Percentiles rank a stretch among this genome's conserved stretches.
These are phyloP conservation scores for Patella caerulea DNA, from an alignment of 2,888 invertebrate genomes.

Conservation along the genomic window DNA sequence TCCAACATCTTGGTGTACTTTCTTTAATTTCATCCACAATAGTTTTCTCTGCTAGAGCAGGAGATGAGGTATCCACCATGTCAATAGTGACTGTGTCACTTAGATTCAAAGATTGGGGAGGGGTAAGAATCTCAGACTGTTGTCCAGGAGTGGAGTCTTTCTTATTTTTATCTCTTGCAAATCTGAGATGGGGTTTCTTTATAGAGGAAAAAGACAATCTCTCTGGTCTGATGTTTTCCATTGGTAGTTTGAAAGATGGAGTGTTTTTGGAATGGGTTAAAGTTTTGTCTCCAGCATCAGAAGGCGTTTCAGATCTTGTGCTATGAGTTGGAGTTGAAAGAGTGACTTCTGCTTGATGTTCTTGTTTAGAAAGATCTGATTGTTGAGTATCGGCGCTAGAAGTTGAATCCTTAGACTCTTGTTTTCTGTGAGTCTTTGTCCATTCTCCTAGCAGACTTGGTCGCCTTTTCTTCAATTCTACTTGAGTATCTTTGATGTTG, in stretches of 20 bases:
- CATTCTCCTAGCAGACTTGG: conserved; percentile 51
- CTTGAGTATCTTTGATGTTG: conserved; percentile 94
- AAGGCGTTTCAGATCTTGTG: conserved; percentile 15
- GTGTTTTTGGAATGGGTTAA: conserved; percentile 27
- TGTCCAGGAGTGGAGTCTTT: conserved; percentile 30
- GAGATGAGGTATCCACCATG: conserved; percentile 66
- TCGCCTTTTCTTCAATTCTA: conserved; percentile 85
- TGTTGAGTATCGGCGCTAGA: conserved; percentile 65
- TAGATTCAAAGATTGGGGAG: conserved; percentile 66
- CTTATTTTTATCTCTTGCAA: conserved; percentile 46
- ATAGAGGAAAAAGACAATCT: conserved; percentile 32
- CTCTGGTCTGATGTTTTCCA: conserved; percentile 41
- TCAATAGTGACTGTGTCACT: conserved; percentile 68
- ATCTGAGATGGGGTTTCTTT: conserved; percentile 44
- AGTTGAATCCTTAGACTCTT: conserved; percentile 66
- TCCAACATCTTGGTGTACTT: conserved; percentile 88
- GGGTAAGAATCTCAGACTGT: conserved; percentile 54
- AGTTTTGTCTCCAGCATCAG: conserved; percentile 19
- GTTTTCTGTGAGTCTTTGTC: conserved; percentile 66
- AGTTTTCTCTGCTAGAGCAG: conserved; percentile 67
- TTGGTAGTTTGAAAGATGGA: conserved; percentile 38
- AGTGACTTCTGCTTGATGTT: conserved; percentile 22
- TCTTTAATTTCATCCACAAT: conserved; percentile 70
- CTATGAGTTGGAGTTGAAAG: conserved; percentile 27
- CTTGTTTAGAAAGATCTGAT: conserved; percentile 50